Conservation (phyloP, 2,888 invertebrate genomes). For the Pedicia rivosa region DNA sequence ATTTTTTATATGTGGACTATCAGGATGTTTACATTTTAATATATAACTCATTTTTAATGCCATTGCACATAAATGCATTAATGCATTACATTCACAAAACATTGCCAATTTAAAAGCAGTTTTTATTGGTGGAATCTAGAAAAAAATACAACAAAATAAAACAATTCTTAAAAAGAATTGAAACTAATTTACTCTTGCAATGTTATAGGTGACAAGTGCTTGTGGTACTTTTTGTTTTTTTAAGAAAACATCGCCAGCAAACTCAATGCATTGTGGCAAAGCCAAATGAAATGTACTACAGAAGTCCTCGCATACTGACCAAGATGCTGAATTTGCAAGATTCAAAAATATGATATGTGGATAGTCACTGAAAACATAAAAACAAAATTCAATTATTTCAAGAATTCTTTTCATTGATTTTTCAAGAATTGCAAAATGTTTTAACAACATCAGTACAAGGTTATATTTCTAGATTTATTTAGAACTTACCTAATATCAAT, state of each 20-base stretch:
- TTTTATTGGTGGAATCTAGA: slow-evolving; percentile 25
- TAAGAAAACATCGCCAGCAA: slow-evolving; percentile 67
- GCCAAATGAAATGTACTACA: slow-evolving; percentile 30
- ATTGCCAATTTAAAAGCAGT: slow-evolving; percentile 31
- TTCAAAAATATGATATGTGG: slow-evolving; percentile 28
- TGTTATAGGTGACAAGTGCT: slow-evolving; percentile 64
- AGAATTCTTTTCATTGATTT: neutral
- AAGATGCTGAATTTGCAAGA: slow-evolving; percentile 22
- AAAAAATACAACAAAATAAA: neutral
- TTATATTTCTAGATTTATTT: neutral
- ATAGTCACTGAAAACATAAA: slow-evolving; percentile 19
- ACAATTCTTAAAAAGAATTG: neutral
- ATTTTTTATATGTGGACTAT: slow-evolving; percentile 20
- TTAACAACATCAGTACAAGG: neutral
- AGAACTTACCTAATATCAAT: slow-evolving; percentile 23
- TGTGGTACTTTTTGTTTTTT: slow-evolving; percentile 56
- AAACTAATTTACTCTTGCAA: slow-evolving; percentile 43
- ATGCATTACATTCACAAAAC: slow-evolving; percentile 28
- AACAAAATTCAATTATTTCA: neutral
- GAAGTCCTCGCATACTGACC: slow-evolving; percentile 29
- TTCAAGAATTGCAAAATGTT: neutral
- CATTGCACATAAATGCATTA: slow-evolving; percentile 31
- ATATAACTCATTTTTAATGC: slow-evolving; percentile 26
- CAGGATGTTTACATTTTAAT: slow-evolving; percentile 22
- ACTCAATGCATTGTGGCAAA: slow-evolving; percentile 40